Percentiles rank a stretch among this genome's conserved stretches.
Evolutionary conservation across 2,888 invertebrate species (phyloP).

Genomic region (Hirudinaria manillensis): DNA sequence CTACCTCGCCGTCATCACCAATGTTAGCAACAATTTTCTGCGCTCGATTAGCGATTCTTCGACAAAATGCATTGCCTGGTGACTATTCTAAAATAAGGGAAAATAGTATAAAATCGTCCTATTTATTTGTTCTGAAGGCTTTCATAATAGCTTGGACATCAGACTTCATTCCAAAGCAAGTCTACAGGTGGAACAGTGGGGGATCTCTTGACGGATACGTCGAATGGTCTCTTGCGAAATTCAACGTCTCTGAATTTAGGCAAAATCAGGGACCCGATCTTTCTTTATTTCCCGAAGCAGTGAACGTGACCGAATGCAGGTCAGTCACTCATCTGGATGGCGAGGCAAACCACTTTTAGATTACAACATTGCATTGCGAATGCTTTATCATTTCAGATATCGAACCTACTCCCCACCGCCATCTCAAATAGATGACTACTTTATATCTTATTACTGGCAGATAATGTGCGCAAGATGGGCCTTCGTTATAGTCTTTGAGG

Average conservation of each 20-base stretch:
- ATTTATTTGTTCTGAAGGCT: constrained; percentile 63
- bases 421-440: constrained; percentile 41
- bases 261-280: constrained; percentile 42
- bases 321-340: constrained; percentile 30
- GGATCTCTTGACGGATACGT: constrained; percentile 45
- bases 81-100: background rate
- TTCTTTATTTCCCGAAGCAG: constrained; percentile 38
- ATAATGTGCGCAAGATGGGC: constrained; percentile 68
- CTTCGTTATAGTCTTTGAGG: constrained; percentile 53
- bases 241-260: constrained; percentile 44
- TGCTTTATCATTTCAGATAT: constrained; percentile 62
- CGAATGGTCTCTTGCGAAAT: constrained; percentile 47
- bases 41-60: background rate
- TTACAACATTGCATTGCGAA: background rate
- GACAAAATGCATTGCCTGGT: background rate
- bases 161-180: constrained; percentile 90
- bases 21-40: constrained; percentile 62
- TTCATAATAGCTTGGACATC: constrained; percentile 97
- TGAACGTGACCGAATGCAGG: constrained; percentile 46
- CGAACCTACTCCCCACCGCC: constrained; percentile 72
- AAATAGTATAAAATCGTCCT: background rate
- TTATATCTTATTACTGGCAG: constrained; percentile 82
- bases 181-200: constrained; percentile 60
- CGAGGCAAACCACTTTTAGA: background rate
- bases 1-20: constrained; percentile 84